Conservation (phyloP, 2,113 vertebrate species). For the Anseranas semipalmata region DNA sequence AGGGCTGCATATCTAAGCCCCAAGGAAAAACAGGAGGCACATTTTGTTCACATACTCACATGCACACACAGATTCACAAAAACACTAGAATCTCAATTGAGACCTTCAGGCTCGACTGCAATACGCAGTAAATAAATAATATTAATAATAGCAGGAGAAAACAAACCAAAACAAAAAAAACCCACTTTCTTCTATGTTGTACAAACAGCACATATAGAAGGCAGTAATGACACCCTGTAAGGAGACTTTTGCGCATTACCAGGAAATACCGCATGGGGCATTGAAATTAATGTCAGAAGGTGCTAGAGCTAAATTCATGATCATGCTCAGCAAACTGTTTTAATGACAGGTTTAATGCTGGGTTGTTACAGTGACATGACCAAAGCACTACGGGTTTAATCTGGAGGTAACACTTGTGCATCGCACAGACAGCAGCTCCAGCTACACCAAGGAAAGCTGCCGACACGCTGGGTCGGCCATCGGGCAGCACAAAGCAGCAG, state of each 20-base stretch:
- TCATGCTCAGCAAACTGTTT: slow-evolving; percentile 50
- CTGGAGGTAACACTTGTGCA: slow-evolving; percentile 23
- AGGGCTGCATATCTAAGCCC: background rate
- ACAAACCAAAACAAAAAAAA: background rate
- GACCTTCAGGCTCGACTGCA: background rate
- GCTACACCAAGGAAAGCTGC: background rate
- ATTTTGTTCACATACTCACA: background rate
- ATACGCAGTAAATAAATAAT: slow-evolving; percentile 37
- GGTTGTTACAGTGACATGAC: slow-evolving; percentile 58
- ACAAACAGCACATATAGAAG: background rate
- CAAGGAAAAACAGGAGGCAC: background rate
- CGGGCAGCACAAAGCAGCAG: slow-evolving; percentile 53
- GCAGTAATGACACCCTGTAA: slow-evolving; percentile 25
- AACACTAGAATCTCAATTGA: slow-evolving; percentile 19
- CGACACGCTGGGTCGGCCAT: background rate
- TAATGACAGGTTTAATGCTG: slow-evolving; percentile 72
- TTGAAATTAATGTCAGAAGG: slow-evolving; percentile 65
- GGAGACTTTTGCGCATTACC: background rate
- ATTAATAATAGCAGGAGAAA: slow-evolving; percentile 26
- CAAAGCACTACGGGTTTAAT: slow-evolving; percentile 47
- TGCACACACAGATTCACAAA: background rate
- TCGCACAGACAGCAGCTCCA: background rate
- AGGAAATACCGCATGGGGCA: slow-evolving; percentile 14
- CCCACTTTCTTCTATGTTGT: background rate
- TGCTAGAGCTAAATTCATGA: slow-evolving; percentile 43